Evolutionary conservation across 2,888 invertebrate genomes (phyloP), one percentile per base, ranked within the genome.

Genomic region (Coenonympha glycerion): DNA sequence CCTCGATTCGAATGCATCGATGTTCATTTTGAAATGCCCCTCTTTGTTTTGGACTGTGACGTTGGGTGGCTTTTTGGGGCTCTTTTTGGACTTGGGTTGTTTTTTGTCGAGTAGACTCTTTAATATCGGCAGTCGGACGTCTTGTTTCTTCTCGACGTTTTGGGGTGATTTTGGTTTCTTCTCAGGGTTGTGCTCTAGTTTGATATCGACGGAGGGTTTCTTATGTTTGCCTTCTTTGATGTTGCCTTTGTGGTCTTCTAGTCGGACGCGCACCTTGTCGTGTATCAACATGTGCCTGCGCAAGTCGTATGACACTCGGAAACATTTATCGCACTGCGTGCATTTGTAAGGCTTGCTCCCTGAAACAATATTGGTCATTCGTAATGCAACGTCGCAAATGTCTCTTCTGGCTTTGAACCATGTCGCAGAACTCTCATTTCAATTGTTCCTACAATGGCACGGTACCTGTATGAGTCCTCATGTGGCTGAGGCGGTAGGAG

Each of bases 271-370:
- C 6, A 71, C 56, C 47, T 79, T 81, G 37, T 80, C 79, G 74
- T 96, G 96, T 0, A 92, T 92, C 44, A 91, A 90, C 71, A 91
- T 84, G 70, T 96, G 96, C 0, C 96, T 89, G 47, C 94, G 92
- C 85, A 96, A 90, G 72, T 96, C 96, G 11, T 94, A 94, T 2
- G 92, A 89, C 0, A 94, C 93, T 3, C 96, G 90, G 82, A 96
- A 96, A 19, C 91, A 91, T 69, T 95, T 96, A 0, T 91, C 92
- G 71, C 96, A 96, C 0, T 92, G 86, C 1, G 88, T 79, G 64
- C 95, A 95, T 5, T 90, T 88, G 76, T 94, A 91, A 0, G 95
- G 95, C 59, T 92, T 93, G 68, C 93, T 94, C 2, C 93, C 92
- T 92, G 73, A 11, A 71, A n/a, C n/a, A n/a, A n/a, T n/a, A n/a